phyloP scores from a whole-genome alignment of 2,797 vertebrate species.

The Coregonus sp. region DNA sequence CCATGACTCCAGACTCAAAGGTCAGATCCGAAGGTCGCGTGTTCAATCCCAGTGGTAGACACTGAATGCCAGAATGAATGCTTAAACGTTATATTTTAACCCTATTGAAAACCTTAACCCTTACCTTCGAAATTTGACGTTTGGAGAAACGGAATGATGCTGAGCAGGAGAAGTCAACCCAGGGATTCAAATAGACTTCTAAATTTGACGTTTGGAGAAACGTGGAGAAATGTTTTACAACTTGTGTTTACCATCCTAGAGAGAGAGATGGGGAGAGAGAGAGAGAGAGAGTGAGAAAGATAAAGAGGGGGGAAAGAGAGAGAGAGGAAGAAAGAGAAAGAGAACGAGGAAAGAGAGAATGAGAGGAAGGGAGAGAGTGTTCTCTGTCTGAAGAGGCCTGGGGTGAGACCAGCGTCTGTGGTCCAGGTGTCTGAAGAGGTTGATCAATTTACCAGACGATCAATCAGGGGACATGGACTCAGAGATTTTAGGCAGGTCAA shows the following conservation, averaged over 20 bases:
- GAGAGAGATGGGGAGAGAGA: background rate
- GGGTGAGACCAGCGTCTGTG: background rate
- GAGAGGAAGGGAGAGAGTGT: background rate
- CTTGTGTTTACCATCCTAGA: background rate
- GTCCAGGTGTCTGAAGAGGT: constrained; percentile 22
- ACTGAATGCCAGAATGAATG: too few species aligned
- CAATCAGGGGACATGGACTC: constrained; percentile 30
- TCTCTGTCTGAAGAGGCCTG: background rate
- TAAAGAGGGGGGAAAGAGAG: background rate
- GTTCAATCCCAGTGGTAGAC: too few species aligned
- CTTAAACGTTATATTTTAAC: too few species aligned
- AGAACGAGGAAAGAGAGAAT: background rate
- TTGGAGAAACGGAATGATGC: too few species aligned
- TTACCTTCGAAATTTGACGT: too few species aligned
- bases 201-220: too few species aligned
- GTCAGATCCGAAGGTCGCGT: too few species aligned
- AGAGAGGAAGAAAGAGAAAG: background rate
- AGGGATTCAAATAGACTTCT: too few species aligned
- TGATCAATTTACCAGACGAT: constrained; percentile 31
- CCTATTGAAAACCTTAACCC: too few species aligned
- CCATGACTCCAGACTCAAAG: too few species aligned
- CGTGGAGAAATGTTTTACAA: too few species aligned
- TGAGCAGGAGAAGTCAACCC: too few species aligned
- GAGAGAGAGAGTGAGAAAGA: background rate
- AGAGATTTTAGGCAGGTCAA: constrained; percentile 32